Base-by-base conservation (phyloP, 2,888 invertebrate genomes). In the Apodemia hepburni region DNA sequence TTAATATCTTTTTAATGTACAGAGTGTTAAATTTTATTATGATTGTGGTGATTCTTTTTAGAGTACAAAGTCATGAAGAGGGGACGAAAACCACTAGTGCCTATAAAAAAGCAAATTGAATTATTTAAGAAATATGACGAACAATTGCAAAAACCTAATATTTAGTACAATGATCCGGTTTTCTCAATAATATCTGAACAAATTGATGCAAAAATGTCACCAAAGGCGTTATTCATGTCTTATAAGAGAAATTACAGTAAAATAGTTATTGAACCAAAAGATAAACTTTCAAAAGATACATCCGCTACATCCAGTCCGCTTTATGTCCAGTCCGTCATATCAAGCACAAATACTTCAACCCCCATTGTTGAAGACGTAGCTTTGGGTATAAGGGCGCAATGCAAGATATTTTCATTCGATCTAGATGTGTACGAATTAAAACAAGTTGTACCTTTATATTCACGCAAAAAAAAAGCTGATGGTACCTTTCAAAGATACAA, bases 151-250 rank as follows among this genome's bases (percentile, higher is more conserved):
- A 12, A 33, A n/a, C 38, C n/a, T 15, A 54, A 33, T 35, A 49
- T 54, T 61, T 17, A 27, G 49, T 49, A 54, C n/a, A 60, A 60
- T 47, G 35, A 54, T 35, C 12, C 18, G n/a, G 33, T 33, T 17
- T 29, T 54, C 22, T 57, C 27, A 47, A 62, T 45, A 22, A 58
- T 33, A 49, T 17, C 49, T 17, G 49, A 9, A 49, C 7, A 17
- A 49, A 49, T 49, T 49, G 17, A 49, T 49, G 49, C 49, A 49
- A 49, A 35, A 49, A 49, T 49, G 49, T 17, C 49, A 18, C 49
- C 49, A 49, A 49, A 49, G 49, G n/a, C 49, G 17, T 49, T 49
- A 45, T 45, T n/a, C n/a, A 49, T 49, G 49, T 49, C 49, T 17
- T 49, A 6, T 49, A 17, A 49, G 49, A 49, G 49, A 49, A 49